Evolutionary conservation across 2,888 invertebrate genomes (phyloP), one percentile per base, ranked within the genome.

Genomic region (Ametastegia equiseti): DNA sequence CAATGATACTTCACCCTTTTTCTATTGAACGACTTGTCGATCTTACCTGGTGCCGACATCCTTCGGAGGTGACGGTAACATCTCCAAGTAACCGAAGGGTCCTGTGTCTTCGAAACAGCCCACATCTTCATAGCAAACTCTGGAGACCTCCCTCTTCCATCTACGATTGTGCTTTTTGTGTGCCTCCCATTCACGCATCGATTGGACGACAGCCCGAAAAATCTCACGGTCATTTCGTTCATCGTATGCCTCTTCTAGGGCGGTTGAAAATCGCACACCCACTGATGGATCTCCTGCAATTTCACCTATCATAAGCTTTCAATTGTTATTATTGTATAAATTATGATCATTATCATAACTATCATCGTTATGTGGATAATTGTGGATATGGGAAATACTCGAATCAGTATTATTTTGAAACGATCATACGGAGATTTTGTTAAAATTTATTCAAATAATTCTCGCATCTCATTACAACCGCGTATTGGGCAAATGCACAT

Each of bases 41-140:
- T 54, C 50, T 50, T 33, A 97, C 92, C 95, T 95, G 0, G 98
- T 98, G 86, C 95, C 95, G 84, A 98, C 96, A 88, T 97, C 97
- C 90, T 97, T 96, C 0, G 97, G 97, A 27, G 96, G 93, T 78
- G 96, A 96, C 2, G 98, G 98, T 82, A 98, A 92, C 93, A 97
- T 97, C 92, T 98, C 98, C 91, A 98, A 92, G 90, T 98, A 98
- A 80, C 97, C 96, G 90, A 97, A 97, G 0, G 97, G 97, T 0
- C 98, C 98, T 3, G 97, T 95, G 88, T 97, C 97, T 88, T 97
- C 96, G 92, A 98, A 98, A 89, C 98, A 98, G 9, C 98, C 98
- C 79, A 98, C 94, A 83, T 97, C 97, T 27, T 95, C 96, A 90
- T 98, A 98, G 90, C 98, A 98, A 1, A 97, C 96, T 83, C 94